A percentile compares a stretch with the other conserved stretches of the same genome.
Evolutionary conservation across 2,888 invertebrate species (phyloP).

Genomic region (Trimorus sp.): DNA sequence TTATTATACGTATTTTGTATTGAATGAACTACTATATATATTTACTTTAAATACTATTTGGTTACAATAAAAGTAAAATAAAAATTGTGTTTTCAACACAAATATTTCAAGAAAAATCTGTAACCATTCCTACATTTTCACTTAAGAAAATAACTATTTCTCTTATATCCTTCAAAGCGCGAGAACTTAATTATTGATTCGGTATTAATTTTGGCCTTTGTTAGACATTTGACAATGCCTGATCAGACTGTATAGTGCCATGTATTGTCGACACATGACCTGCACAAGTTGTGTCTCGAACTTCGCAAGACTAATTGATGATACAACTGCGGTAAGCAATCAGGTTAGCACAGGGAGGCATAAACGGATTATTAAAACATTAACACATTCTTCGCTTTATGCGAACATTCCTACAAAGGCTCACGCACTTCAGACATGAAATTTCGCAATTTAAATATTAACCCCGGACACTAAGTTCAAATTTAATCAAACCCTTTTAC

Average conservation of each 20-base stretch:
- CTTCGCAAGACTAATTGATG: slow-evolving; percentile 46
- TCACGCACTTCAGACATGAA: too few relatives aligned
- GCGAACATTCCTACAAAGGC: too few relatives aligned
- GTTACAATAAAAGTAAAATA: too few relatives aligned
- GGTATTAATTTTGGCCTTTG: slow-evolving; percentile 28
- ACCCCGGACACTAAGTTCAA: slow-evolving; percentile 32
- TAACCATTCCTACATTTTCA: too few relatives aligned
- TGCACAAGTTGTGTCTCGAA: slow-evolving; percentile 30
- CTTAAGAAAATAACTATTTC: too few relatives aligned
- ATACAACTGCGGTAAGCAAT: slow-evolving; percentile 31
- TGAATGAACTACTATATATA: too few relatives aligned
- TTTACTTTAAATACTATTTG: too few relatives aligned
- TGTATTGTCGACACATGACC: slow-evolving; percentile 29
- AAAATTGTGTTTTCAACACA: too few relatives aligned
- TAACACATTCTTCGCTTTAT: not conserved
- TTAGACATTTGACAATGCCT: slow-evolving; percentile 23
- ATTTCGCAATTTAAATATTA: too few relatives aligned
- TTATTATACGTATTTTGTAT: too few relatives aligned
- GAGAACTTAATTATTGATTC: slow-evolving; percentile 11
- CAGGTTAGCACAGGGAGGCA: slow-evolving; percentile 16
- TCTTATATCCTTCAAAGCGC: too few relatives aligned
- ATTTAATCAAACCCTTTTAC: not conserved
- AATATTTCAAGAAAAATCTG: too few relatives aligned
- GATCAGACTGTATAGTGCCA: slow-evolving; percentile 18
- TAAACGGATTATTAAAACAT: slow-evolving; percentile 10